These are phyloP conservation scores for Diabrotica balteata DNA, from an alignment of 2,888 invertebrate genomes.

Conservation along the genomic window DNA sequence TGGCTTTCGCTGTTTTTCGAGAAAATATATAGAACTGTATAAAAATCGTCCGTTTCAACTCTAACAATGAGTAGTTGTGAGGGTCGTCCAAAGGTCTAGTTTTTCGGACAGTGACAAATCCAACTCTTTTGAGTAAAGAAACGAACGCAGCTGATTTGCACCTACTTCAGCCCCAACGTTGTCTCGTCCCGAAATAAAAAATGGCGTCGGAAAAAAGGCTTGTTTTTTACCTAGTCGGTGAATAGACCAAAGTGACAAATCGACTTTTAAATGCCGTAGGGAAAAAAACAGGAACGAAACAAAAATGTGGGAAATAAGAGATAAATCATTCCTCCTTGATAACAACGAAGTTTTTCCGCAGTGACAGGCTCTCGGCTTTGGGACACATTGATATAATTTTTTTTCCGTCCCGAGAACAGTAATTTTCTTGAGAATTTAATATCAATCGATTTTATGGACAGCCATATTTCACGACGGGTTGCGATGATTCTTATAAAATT, in stretches of 20 bases:
- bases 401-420: constrained; percentile 17
- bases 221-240: constrained; percentile 28
- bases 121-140: too few relatives aligned
- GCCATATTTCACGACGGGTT: constrained; percentile 14
- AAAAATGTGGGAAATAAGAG: constrained; percentile 33
- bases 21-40: too few relatives aligned
- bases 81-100: too few relatives aligned
- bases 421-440: constrained; percentile 23
- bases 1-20: too few relatives aligned
- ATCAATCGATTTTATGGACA: constrained; percentile 25
- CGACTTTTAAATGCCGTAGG: constrained; percentile 36
- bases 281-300: constrained; percentile 33
- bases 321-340: constrained; percentile 35
- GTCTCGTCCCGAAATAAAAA: constrained; percentile 21
- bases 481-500: background rate
- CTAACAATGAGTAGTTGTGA: too few relatives aligned
- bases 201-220: constrained; percentile 16
- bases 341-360: constrained; percentile 27
- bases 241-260: constrained; percentile 34
- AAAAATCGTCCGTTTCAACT: too few relatives aligned
- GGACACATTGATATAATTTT: constrained; percentile 28
- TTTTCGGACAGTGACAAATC: too few relatives aligned
- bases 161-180: constrained; percentile 3
- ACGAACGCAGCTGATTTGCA: constrained; percentile 2
- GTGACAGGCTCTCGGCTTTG: constrained; percentile 25